phyloP scores from a whole-genome alignment of 1,140 invertebrate genomes.

The Linepithema humile region DNA sequence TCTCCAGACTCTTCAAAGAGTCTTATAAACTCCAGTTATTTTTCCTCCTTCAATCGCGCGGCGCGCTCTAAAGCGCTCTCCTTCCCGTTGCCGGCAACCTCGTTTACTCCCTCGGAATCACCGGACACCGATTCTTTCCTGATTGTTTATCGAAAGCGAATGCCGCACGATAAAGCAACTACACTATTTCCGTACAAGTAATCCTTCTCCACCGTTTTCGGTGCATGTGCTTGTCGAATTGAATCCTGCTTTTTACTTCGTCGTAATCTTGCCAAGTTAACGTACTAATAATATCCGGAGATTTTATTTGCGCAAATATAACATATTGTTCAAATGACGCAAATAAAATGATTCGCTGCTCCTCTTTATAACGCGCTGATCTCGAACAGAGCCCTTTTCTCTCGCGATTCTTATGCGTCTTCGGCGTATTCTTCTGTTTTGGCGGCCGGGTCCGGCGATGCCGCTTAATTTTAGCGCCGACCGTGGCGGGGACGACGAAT shows the following conservation, averaged over 20 bases:
- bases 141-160: conserved; percentile 46
- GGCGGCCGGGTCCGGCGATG: conserved; percentile 9
- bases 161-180: conserved; percentile 7
- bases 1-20: conserved; percentile 64
- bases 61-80: conserved; percentile 12
- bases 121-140: conserved; percentile 38
- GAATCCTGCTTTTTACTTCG: not conserved
- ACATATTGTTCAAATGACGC: too few relatives aligned
- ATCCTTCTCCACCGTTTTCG: not conserved
- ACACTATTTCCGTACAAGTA: conserved; percentile 4
- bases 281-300: not conserved
- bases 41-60: conserved; percentile 20
- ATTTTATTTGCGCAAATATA: too few relatives aligned
- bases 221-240: not conserved
- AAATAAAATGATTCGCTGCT: not conserved
- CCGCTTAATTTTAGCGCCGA: conserved; percentile 74
- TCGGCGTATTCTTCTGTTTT: conserved; percentile 42
- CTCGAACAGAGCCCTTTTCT: not conserved
- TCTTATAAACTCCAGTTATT: conserved; percentile 60
- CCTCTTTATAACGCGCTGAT: not conserved
- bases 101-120: conserved; percentile 37
- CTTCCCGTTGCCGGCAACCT: not conserved
- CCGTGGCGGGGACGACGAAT: conserved; percentile 65
- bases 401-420: too few relatives aligned
- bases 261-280: not conserved